Evolutionary conservation across 2,797 vertebrate genomes (phyloP), one percentile per base, ranked within the genome.

Genomic region (Buceros bicornis): DNA sequence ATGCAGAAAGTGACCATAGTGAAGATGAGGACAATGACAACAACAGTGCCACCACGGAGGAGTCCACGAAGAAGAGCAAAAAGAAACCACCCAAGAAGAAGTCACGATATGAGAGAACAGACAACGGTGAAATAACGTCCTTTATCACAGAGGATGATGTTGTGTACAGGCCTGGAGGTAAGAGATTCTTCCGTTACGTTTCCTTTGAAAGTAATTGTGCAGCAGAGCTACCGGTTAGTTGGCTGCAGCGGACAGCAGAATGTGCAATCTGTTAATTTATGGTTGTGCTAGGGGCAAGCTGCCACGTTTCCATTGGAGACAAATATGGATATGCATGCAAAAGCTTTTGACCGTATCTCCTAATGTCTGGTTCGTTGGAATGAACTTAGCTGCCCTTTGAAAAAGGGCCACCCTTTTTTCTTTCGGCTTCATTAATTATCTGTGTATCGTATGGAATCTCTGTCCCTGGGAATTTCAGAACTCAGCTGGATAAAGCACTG

Each of bases 51-150:
- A 98, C 98, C 45, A 98, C 99, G 0, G 99, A 99, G 98, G 99
- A 99, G 94, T 98, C 98, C 71, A 98, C 98, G 1, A 99, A 99
- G 97, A 99, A 99, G 82, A 99, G 98, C 97, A 99, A 99, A 54
- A 99, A 99, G 98, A 99, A 99, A 93, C 98, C 99, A 9, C 99
- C 99, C 11, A 99, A 99, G 97, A 99, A 99, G 97, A 99, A 99
- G 81, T 99, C 99, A 0, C 99, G 99, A 50, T 99, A 99, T 0
- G 99, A 99, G 97, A 99, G 99, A 81, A 99, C 98, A 0, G 99
- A 99, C 87, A 99, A 99, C 2, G 99, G 99, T 12, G 99, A 99
- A 96, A 99, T 99, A 94, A 99, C 99, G 0, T 99, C 99, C 25
- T 99, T 99, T 95, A 98, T 99, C 97, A 99, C 99, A 0, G 99